These are phyloP conservation scores for Laodelphax striatellus DNA, from an alignment of 1,140 invertebrate genomes.

Conservation along the genomic window DNA sequence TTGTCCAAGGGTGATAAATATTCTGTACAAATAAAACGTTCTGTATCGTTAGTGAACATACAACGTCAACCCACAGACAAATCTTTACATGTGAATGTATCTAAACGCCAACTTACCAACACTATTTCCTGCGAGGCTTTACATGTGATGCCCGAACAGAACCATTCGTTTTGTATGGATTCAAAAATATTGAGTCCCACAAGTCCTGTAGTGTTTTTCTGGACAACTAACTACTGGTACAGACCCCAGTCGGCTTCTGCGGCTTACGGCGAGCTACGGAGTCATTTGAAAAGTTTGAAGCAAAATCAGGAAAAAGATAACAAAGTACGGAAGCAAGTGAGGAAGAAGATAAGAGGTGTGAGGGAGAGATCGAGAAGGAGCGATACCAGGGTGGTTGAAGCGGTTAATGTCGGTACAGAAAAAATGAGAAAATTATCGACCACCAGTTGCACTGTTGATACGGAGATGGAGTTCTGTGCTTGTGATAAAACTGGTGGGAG, in stretches of 20 bases:
- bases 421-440: no score
- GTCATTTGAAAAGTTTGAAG: constrained; percentile 22
- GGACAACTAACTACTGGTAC: constrained; percentile 45
- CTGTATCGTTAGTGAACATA: neutral
- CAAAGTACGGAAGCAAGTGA: no score
- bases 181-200: no score
- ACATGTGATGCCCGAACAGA: neutral
- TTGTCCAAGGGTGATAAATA: neutral
- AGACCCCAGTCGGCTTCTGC: constrained; percentile 33
- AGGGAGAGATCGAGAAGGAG: no score
- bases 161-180: neutral
- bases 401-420: no score
- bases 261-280: constrained; percentile 33
- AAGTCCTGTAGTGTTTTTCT: constrained; percentile 33
- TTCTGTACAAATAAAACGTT: neutral
- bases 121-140: neutral
- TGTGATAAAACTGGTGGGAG: no score
- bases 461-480: no score
- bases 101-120: constrained; percentile 31
- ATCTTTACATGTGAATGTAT: constrained; percentile 32
- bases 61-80: constrained; percentile 18
- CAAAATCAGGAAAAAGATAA: no score
- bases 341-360: no score
- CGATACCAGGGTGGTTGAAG: no score
- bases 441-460: no score